These are phyloP conservation scores for Myrmecobius fasciatus DNA, from an alignment of 2,113 vertebrate genomes.

Conservation along the genomic window DNA sequence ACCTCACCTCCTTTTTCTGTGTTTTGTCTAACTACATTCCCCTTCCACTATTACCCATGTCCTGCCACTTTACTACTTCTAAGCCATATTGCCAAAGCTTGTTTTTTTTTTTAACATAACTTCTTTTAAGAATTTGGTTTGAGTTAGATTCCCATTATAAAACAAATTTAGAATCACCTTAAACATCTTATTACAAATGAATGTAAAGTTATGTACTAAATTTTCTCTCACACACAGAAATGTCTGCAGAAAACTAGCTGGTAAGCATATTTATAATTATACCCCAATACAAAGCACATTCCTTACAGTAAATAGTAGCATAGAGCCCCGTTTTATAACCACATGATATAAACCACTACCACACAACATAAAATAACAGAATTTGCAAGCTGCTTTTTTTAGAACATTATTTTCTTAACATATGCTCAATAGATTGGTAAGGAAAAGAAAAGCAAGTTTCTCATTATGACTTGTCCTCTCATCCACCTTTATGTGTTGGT, in stretches of 20 bases:
- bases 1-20: background rate
- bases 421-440: conserved; percentile 72
- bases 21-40: background rate
- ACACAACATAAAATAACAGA: conserved; percentile 72
- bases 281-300: conserved; percentile 75
- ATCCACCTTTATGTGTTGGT: background rate
- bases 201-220: conserved; percentile 9
- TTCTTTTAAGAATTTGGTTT: background rate
- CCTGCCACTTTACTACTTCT: background rate
- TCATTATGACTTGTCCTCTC: background rate
- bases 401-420: conserved; percentile 82
- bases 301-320: conserved; percentile 66
- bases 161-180: conserved; percentile 45
- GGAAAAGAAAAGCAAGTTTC: conserved; percentile 70
- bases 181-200: conserved; percentile 46
- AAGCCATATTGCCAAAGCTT: background rate
- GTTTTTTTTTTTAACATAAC: background rate
- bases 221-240: conserved; percentile 46
- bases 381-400: conserved; percentile 75
- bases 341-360: conserved; percentile 70
- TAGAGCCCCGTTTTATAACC: conserved; percentile 64
- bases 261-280: conserved; percentile 77
- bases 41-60: background rate
- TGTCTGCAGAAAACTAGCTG: conserved; percentile 67
- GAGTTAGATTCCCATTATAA: background rate